Base-by-base conservation (phyloP, 2,888 invertebrate species). In the Homarus gammarus region DNA sequence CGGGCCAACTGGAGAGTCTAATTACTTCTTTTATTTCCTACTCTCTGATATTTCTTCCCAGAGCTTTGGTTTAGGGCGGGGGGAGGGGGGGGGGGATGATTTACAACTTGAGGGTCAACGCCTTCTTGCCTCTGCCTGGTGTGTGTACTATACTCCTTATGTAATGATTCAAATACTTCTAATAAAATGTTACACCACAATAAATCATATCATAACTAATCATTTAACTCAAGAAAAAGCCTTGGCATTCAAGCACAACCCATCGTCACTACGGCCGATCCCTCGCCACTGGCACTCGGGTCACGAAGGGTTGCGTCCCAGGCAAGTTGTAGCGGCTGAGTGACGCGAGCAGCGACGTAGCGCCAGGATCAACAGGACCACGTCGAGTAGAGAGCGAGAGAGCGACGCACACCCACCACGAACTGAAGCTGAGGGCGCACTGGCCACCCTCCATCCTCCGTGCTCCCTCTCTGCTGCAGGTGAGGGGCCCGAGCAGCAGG, bases 381-480 rank as follows among this genome's bases (percentile, higher is more conserved):
- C 31, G 44, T 1, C 68, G 31, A 68, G 44, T 5, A 15, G 15
- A 5, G 18, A 15, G 68, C n/a, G 68, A 40, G 38, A n/a, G 82
- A 68, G 72, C 49, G 83, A 72, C 36, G 49, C 70, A 83, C 83
- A 83, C 72, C 83, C 72, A 49, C 49, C 72, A 83, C 83, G 72
- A 33, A 49, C 83, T 72, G 70, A 64, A 64, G 83, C 72, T 83
- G 51, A 83, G 83, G 72, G 36, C 70, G 83, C 83, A 83, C 83
- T 83, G 83, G 77, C 77, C 49, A 22, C 61, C 56, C 79, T 79
- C 61, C 79, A 79, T 79, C 61, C 61, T 79, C 79, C n/a, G 31
- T 38, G 79, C 61, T 79, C 31, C 51, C 79, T 51, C 83, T 36
- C 36, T n/a, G 27, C 64, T 27, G n/a, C 64, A 64, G 64, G 64